Percentiles rank a stretch among this genome's conserved stretches.
These are phyloP conservation scores for Limnephilus lunatus DNA, from an alignment of 2,888 invertebrate genomes.

Conservation along the genomic window DNA sequence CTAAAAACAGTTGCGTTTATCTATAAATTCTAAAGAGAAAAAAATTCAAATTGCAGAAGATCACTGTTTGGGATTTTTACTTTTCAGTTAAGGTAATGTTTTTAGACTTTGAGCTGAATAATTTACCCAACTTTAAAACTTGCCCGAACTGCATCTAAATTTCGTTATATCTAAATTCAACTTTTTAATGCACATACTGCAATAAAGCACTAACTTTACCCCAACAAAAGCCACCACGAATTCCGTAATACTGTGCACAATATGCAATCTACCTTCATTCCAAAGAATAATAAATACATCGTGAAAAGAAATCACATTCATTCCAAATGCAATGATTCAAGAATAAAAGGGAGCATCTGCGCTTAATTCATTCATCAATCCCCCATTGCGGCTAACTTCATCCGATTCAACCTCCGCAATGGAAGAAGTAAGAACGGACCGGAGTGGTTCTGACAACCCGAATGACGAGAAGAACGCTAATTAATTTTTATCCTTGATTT, in stretches of 20 bases:
- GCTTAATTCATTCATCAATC: neutral
- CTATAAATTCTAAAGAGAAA: neutral
- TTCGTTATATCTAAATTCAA: neutral
- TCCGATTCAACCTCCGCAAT: neutral
- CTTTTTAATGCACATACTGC: neutral
- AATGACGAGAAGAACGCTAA: neutral
- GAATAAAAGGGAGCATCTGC: neutral
- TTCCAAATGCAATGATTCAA: neutral
- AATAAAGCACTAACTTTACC: neutral
- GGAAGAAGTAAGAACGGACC: neutral
- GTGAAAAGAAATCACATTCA: neutral
- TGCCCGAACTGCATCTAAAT: neutral
- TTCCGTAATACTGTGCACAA: neutral
- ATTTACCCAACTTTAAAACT: neutral
- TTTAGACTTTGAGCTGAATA: neutral
- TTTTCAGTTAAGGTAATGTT: neutral
- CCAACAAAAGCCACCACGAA: neutral
- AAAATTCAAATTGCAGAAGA: neutral
- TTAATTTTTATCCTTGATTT: slow-evolving; percentile 20
- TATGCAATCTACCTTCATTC: too few species aligned
- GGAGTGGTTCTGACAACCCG: neutral
- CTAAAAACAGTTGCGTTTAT: neutral
- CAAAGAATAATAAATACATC: neutral
- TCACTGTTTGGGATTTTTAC: neutral
- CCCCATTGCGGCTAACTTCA: slow-evolving; percentile 14